Base-by-base conservation (phyloP, 2,113 vertebrate species). In the Leuciscus idus region DNA sequence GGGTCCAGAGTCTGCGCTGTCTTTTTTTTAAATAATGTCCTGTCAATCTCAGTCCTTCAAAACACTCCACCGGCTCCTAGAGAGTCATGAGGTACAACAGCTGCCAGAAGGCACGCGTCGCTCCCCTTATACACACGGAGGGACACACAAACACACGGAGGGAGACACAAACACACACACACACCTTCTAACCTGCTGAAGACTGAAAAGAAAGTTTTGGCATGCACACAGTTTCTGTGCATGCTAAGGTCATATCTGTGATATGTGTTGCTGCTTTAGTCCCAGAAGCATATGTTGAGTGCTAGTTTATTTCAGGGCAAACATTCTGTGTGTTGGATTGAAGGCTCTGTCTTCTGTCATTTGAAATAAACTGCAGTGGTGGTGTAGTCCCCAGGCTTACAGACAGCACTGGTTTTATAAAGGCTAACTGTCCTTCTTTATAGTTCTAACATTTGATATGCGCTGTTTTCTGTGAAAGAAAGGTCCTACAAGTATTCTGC, bases 1-100 rank as follows among this genome's bases (percentile, higher is more conserved):
- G 36, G 78, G 33, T 15, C 48, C 28, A 62, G 50, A 72, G 43
- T 61, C 39, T 70, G 26, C 2, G 36, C 19, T 62, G 78, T 77
- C 55, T 57, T 83, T 73, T 82, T 55, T 94, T 93, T 92, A 93
- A 92, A 95, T 94, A 94, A 93, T 89, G 91, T 88, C 89, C 92
- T 94, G 94, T 95, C 94, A 94, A 92, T 94, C 92, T 89, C 87
- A 48, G 86, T 89, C 86, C 78, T 87, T 84, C 85, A 87, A 86
- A 91, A 91, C 93, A 92, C 90, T 87, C 89, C 90, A 90, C 90
- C 89, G 86, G 90, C 91, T 89, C 84, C 88, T 86, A 85, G 85
- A 91, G 88, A 90, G 90, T 93, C 91, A 92, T 94, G 94, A 93
- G 83, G 73, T 73, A 5, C 86, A 85, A 90, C 92, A 91, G 87